Base-by-base conservation (phyloP, 2,113 vertebrate species). In the Macroglossus sobrinus region DNA sequence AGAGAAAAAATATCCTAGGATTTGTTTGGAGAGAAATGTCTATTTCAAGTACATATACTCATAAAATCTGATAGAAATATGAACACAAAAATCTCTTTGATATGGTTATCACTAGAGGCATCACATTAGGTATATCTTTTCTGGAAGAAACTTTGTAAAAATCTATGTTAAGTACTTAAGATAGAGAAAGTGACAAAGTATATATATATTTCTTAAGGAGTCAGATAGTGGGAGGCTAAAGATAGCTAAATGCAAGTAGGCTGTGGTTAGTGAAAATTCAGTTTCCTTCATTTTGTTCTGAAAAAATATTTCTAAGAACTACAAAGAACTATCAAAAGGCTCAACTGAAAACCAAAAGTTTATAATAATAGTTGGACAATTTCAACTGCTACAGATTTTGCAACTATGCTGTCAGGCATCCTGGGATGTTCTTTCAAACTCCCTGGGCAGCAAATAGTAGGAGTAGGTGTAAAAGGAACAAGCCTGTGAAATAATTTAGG, bases 351-450 rank as follows among this genome's bases (percentile, higher is more conserved):
- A 53, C 8, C n/a, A 66, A 89, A 79, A 74, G 68, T 84, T 90
- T 78, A 69, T 71, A 92, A 53, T 92, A 86, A 69, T 92, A n/a
- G 12, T 63, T 94, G 74, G 55, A 66, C 22, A n/a, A 14, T 69
- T 74, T 89, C 33, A 66, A 57, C 50, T 88, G 33, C 30, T 71
- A 61, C 30, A 84, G 59, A 66, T 96, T 96, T 96, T 91, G 87
- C 63, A 93, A 88, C 28, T 59, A 79, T 74, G 55, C 71, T 91
- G 57, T 79, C 85, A 79, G 55, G 18, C n/a, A 38, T 59, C 38
- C 69, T 47, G 47, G 47, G 69, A 87, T 66, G 33, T 93, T 78
- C 68, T 57, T 85, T 72, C 50, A n/a, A 45, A 76, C 47, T 84
- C 66, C 26, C 59, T 80, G 30, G 45, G 40, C 76, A 79, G 35